These are phyloP conservation scores for Exaiptasia diaphana DNA, from an alignment of 64 coral and sea anemone genomes.

Conservation along the genomic window DNA sequence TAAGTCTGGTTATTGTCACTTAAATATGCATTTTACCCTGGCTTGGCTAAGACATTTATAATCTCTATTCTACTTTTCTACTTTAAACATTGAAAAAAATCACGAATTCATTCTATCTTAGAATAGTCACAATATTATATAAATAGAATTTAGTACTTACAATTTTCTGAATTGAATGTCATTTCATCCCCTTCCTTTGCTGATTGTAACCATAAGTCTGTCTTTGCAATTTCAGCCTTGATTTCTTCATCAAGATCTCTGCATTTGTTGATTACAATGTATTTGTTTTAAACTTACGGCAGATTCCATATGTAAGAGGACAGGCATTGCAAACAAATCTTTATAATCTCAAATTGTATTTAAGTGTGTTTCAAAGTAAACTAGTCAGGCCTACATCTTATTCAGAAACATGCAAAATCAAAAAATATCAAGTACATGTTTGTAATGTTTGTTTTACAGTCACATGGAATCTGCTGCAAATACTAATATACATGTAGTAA, in stretches of 20 bases:
- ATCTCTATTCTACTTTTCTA: background rate
- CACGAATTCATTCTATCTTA: background rate
- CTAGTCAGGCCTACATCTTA: too few relatives aligned
- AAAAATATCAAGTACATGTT: too few relatives aligned
- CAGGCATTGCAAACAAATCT: too few relatives aligned
- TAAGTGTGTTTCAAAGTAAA: too few relatives aligned
- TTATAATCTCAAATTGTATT: too few relatives aligned
- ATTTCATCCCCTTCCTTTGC: conserved; percentile 47
- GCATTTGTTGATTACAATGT: too few relatives aligned
- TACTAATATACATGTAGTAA: background rate
- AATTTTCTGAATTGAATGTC: conserved; percentile 3
- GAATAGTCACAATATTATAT: background rate
- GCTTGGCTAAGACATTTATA: background rate
- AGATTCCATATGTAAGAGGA: too few relatives aligned
- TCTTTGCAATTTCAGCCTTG: background rate
- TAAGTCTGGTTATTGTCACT: too few relatives aligned
- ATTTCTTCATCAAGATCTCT: background rate
- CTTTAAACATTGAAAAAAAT: background rate
- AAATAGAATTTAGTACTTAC: conserved; percentile 9
- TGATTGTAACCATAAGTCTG: conserved; percentile 36
- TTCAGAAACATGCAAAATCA: too few relatives aligned
- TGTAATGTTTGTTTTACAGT: too few relatives aligned
- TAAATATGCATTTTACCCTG: background rate
- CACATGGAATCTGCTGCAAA: background rate
- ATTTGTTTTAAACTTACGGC: too few relatives aligned